Evolutionary conservation across 1,140 invertebrate genomes (phyloP).

Genomic region (Drosophila asahinai): DNA sequence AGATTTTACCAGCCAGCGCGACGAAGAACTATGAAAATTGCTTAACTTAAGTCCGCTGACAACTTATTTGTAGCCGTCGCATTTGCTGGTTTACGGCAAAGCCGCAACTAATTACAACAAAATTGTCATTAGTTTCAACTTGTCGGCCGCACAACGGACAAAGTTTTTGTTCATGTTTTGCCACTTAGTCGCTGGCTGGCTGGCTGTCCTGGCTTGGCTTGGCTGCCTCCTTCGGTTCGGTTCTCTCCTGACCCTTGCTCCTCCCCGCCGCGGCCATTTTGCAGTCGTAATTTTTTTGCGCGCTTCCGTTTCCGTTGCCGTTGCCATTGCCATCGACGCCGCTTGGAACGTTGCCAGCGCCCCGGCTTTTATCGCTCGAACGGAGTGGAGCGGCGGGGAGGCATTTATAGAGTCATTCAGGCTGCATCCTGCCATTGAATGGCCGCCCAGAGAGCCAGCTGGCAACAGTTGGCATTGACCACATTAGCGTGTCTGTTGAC

Average conservation of each 20-base stretch:
- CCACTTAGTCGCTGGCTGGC: slow-evolving; percentile 64
- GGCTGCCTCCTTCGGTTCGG: slow-evolving; percentile 13
- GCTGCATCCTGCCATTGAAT: slow-evolving; percentile 75
- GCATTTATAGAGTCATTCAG: slow-evolving; percentile 77
- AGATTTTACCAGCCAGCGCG: slow-evolving; percentile 52
- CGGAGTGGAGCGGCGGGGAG: slow-evolving; percentile 24
- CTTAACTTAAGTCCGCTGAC: slow-evolving; percentile 80
- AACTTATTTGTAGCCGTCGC: slow-evolving; percentile 75
- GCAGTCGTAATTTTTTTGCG: slow-evolving; percentile 69
- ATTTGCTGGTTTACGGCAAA: slow-evolving; percentile 64
- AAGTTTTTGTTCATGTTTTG: slow-evolving; percentile 82
- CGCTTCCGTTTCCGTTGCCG: slow-evolving; percentile 66
- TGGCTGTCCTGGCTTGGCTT: slow-evolving; percentile 8
- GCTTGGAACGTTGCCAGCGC: slow-evolving; percentile 71
- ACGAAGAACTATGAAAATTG: slow-evolving; percentile 77
- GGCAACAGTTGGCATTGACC: slow-evolving; percentile 82
- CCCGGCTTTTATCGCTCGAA: slow-evolving; percentile 68
- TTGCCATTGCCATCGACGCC: slow-evolving; percentile 35
- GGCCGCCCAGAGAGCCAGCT: slow-evolving; percentile 32
- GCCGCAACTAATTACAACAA: slow-evolving; percentile 82
- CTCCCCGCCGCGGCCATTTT: slow-evolving; percentile 29
- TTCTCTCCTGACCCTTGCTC: no score
- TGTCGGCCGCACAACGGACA: slow-evolving; percentile 76
- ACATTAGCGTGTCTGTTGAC: slow-evolving; percentile 76
- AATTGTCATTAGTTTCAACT: slow-evolving; percentile 83